Evolutionary conservation across 2,888 invertebrate genomes (phyloP), one percentile per base, ranked within the genome.

Genomic region (Parnassius glacialis): DNA sequence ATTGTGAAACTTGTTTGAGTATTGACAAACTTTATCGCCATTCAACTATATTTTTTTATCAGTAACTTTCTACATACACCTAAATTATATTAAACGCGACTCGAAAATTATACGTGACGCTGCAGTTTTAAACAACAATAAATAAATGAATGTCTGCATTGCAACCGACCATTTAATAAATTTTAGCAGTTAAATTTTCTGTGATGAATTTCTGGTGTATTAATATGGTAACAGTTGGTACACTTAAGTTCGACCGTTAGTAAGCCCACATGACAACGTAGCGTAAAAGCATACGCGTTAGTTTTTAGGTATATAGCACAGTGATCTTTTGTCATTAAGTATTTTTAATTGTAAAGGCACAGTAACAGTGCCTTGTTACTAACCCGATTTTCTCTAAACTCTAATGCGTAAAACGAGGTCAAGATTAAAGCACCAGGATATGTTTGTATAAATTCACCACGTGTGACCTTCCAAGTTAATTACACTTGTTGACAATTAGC

Each of bases 281-380:
- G 62, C 59, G 62, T 58, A 59, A 62, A 61, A 54, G 42, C 25
- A 25, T 34, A 13, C 10, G 25, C 45, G 2, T 53, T 20, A 12
- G 43, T 57, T 52, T 53, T 42, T 51, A 55, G 55, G 16, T 45
- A 52, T 55, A 59, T 51, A 20, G 51, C 44, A 45, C 48, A 42
- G 20, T 45, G 51, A 44, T 34, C 44, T 51, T 11, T 45, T 59
- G 59, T 59, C 58, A 64, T 59, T 64, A 64, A 59, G 48, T 50
- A 52, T 52, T 64, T 59, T 64, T 64, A 64, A 64, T 64, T 59
- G 57, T 57, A 44, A n/a, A 34, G 56, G 45, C 56, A 48, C 63
- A 41, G 48, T 56, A 43, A 52, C 55, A 48, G 42, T 48, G 56
- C 43, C 48, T 52, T 47, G 45, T 5, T n/a, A 47, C 52, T 54